Evolutionary conservation across 1,140 invertebrate species (phyloP).

Genomic region (Elymnias hypermnestra): DNA sequence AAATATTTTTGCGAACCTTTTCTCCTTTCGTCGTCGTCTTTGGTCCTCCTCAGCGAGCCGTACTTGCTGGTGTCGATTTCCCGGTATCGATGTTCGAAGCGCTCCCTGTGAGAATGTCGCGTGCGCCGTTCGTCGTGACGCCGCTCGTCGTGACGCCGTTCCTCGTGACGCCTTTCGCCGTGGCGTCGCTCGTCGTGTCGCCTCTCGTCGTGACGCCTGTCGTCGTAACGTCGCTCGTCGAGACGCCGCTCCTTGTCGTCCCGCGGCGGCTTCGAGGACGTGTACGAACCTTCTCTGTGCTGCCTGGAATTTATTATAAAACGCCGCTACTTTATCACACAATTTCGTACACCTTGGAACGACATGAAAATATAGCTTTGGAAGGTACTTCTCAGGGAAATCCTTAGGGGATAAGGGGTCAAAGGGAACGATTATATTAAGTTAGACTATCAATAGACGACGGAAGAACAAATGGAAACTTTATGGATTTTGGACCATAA

Average conservation of each 20-base stretch:
- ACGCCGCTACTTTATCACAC: no score
- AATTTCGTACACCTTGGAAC: no score
- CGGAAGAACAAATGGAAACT: no score
- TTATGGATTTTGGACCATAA: no score
- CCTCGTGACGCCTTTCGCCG: constrained; percentile 51
- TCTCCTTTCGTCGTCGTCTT: constrained; percentile 47
- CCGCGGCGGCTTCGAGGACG: constrained; percentile 61
- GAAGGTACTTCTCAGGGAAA: no score
- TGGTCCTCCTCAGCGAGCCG: constrained; percentile 34
- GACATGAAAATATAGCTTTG: no score
- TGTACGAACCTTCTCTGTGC: constrained; percentile 65
- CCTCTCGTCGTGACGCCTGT: constrained; percentile 23
- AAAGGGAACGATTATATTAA: no score
- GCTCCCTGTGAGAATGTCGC: no score
- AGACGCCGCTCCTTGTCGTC: constrained; percentile 67
- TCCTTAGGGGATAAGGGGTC: no score
- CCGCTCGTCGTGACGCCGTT: constrained; percentile 39
- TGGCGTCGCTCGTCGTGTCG: constrained; percentile 51
- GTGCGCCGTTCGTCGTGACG: constrained; percentile 30
- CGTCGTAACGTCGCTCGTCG: constrained; percentile 39
- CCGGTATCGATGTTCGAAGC: constrained; percentile 56
- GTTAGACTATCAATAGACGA: no score
- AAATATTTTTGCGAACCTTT: constrained; percentile 34
- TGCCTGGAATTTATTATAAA: constrained; percentile 47
- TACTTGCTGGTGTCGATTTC: constrained; percentile 56